These are phyloP conservation scores for Paramormyrops hopkinsi DNA, from an alignment of 2,797 vertebrate species.

Conservation along the genomic window DNA sequence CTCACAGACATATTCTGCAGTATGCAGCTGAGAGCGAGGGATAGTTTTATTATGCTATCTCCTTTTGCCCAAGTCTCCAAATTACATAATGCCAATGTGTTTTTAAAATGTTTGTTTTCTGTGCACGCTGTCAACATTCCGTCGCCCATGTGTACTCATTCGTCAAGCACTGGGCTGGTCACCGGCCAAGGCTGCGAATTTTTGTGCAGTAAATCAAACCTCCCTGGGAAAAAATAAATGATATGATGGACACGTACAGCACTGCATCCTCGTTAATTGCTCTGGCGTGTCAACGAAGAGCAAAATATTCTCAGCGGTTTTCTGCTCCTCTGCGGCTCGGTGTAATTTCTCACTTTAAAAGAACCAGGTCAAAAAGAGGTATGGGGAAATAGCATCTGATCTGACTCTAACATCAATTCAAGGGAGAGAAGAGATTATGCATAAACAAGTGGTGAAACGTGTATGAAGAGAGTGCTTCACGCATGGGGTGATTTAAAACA, in stretches of 20 bases:
- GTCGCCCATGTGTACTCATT: background rate
- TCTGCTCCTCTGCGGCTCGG: background rate
- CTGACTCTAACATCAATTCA: background rate
- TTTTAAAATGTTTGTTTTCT: constrained; percentile 7
- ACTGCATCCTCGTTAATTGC: background rate
- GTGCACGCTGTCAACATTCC: background rate
- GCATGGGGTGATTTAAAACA: background rate
- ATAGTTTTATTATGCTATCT: constrained; percentile 13
- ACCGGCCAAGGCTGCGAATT: background rate
- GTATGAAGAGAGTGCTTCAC: background rate
- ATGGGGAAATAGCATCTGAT: background rate
- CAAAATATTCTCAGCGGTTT: background rate
- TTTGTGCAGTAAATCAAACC: background rate
- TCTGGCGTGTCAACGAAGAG: background rate
- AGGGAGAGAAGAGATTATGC: background rate
- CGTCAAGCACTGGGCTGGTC: background rate
- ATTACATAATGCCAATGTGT: constrained; percentile 6
- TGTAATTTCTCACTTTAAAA: background rate
- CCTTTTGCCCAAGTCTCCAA: constrained; percentile 8
- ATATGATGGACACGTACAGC: background rate
- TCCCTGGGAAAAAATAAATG: background rate
- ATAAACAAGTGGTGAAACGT: background rate
- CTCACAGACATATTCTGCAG: background rate
- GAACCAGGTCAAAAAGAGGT: background rate
- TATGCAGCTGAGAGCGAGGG: background rate